Evolutionary conservation across 2,113 vertebrate species (phyloP).

Genomic region (Sylvietta virens): DNA sequence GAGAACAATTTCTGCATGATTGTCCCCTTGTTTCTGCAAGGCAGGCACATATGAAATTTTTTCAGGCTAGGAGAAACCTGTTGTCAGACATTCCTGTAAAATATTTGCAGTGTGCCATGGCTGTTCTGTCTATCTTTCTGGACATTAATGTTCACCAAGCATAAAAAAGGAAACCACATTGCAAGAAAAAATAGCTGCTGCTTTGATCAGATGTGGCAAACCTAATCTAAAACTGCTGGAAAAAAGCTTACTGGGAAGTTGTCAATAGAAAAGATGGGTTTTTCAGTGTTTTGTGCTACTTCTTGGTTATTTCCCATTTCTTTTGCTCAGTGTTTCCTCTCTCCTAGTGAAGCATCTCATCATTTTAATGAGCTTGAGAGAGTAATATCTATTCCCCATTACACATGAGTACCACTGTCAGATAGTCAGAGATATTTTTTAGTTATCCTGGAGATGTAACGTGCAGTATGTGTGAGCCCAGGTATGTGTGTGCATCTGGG

Average conservation of each 20-base stretch:
- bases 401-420: background rate
- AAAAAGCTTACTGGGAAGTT: background rate
- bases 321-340: background rate
- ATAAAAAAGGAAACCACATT: background rate
- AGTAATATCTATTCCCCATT: background rate
- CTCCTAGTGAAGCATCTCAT: background rate
- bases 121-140: background rate
- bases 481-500: background rate
- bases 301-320: background rate
- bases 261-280: background rate
- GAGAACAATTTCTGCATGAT: background rate
- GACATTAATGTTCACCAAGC: background rate
- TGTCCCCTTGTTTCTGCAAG: background rate
- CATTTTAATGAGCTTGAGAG: background rate
- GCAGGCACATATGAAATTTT: background rate
- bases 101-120: background rate
- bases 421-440: background rate
- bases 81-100: background rate
- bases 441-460: background rate
- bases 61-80: background rate
- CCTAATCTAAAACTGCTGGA: background rate
- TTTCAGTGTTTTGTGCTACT: background rate
- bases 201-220: background rate
- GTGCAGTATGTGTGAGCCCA: background rate
- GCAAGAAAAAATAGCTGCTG: background rate